Base-by-base conservation (phyloP, 2,797 vertebrate species). In the Semotilus atromaculatus region DNA sequence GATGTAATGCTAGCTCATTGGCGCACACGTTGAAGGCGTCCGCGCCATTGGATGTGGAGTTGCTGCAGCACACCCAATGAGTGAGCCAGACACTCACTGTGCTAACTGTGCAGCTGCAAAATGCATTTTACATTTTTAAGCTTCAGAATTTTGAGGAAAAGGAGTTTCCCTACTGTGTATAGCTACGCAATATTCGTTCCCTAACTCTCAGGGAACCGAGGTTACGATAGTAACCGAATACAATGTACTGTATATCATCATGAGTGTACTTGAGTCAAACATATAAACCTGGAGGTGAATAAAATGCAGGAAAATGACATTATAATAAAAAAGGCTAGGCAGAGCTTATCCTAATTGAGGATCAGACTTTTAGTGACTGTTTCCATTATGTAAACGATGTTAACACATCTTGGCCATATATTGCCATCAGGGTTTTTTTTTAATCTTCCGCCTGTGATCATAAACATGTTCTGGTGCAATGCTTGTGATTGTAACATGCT, bases 331-430 rank as follows among this genome's bases (percentile, higher is more conserved):
- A 97, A 97, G 96, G 77, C 70, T 77, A 86, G 67, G 66, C 62
- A 66, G 73, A 83, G 83, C 81, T 72, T 83, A 72, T 68, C 79
- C 96, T 97, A 98, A 98, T 99, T 98, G 97, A 97, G 96, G 96
- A 96, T 94, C 92, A 95, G 97, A 94, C 97, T 97, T 98, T 99
- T 99, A 98, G 97, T 97, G 97, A 97, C 97, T 99, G 97, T 99
- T 99, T 99, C 99, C 98, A 99, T 99, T 99, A 99, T 99, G 98
- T 97, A 99, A 99, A 99, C 98, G 97, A 96, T 96, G 97, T 97
- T 98, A 99, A 97, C 96, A 96, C 96, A 97, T 88, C 78, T 71
- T 97, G 96, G 96, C 97, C 96, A 96, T 96, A 97, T 96, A 98
- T 97, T 97, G 98, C 98, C 97, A 99, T 96, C 96, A 98, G 97